Conservation (phyloP, 2,797 vertebrate species). For the Rhinogobio ventralis region DNA sequence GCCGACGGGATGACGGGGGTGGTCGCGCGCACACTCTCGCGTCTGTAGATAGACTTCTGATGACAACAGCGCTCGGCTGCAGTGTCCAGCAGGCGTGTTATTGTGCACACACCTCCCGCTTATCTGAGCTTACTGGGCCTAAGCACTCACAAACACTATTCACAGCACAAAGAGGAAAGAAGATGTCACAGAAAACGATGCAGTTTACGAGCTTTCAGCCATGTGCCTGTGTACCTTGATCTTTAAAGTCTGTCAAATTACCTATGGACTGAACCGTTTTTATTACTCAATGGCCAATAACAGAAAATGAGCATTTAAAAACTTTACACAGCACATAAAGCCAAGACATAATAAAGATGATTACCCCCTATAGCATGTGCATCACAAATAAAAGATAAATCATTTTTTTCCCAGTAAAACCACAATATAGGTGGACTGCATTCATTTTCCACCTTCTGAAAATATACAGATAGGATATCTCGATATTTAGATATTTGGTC, state of each 20-base stretch:
- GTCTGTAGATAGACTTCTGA: slow-evolving; percentile 52
- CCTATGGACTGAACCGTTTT: not conserved
- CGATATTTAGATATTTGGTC: not conserved
- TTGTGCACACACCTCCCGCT: slow-evolving; percentile 51
- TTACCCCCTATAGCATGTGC: not conserved
- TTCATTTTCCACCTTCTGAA: not conserved
- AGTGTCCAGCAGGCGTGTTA: slow-evolving; percentile 48
- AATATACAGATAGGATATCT: not conserved
- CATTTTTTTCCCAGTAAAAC: not conserved
- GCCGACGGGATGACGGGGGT: slow-evolving; percentile 65
- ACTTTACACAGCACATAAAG: not conserved
- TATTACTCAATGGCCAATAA: not conserved
- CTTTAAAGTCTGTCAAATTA: slow-evolving; percentile 20
- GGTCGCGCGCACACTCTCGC: slow-evolving; percentile 40
- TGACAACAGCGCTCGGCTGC: slow-evolving; percentile 48
- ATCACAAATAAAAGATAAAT: slow-evolving; percentile 22
- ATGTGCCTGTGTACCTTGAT: not conserved
- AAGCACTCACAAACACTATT: slow-evolving; percentile 39
- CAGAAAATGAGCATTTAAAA: not conserved
- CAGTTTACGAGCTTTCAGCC: slow-evolving; percentile 41
- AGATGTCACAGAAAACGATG: not conserved
- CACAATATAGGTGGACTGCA: not conserved
- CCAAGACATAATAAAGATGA: not conserved
- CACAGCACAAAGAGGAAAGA: slow-evolving; percentile 32
- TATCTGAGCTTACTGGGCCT: slow-evolving; percentile 42